Conservation (phyloP, 2,888 invertebrate species). For the Falcaria lacertinaria region DNA sequence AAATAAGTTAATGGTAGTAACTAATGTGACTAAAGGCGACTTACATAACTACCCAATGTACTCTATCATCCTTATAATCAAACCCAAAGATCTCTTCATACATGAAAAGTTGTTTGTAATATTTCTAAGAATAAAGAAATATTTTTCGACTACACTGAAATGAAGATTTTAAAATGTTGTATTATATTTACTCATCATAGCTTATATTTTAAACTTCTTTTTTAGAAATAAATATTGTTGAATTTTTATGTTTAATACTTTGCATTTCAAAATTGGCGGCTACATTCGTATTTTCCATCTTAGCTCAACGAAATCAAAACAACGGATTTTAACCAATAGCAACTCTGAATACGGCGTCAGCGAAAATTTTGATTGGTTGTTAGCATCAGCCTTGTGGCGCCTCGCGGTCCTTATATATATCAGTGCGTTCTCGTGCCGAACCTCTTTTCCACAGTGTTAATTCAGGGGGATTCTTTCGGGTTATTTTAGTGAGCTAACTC, state of each 20-base stretch:
- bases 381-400: conserved; percentile 48
- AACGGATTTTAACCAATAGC: conserved; percentile 60
- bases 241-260: not conserved
- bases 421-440: conserved; percentile 73
- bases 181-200: too few species aligned
- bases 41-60: too few species aligned
- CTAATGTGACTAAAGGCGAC: too few species aligned
- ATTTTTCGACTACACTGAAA: too few species aligned
- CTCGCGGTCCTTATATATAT: conserved; percentile 84
- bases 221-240: not conserved
- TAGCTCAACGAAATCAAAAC: conserved; percentile 64
- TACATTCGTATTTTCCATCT: conserved; percentile 32
- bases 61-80: too few species aligned
- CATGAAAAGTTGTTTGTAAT: too few species aligned
- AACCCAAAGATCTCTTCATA: too few species aligned
- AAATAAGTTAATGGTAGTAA: too few species aligned
- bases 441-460: conserved; percentile 85
- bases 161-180: too few species aligned
- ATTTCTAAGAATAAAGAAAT: too few species aligned
- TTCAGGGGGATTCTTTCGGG: conserved; percentile 68
- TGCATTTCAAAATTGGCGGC: conserved; percentile 34
- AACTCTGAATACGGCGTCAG: conserved; percentile 24
- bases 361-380: conserved; percentile 50
- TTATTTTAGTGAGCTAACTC: conserved; percentile 76
- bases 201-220: too few species aligned